Conservation (phyloP, 2,888 invertebrate genomes). For the Xestoiulus laeticollis region DNA sequence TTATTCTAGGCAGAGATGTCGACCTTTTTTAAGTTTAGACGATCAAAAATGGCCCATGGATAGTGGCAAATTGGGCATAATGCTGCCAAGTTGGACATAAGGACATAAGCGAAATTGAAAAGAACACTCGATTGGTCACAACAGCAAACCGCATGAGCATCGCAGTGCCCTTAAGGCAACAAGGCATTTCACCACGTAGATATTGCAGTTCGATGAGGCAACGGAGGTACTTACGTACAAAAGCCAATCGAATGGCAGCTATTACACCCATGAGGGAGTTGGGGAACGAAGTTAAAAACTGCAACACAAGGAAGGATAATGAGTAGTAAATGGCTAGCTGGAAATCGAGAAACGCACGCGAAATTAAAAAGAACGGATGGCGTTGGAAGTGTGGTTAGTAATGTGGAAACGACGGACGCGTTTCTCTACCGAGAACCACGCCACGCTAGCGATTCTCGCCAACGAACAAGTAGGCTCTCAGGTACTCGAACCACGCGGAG, state of each 20-base stretch:
- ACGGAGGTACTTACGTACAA: slow-evolving; percentile 24
- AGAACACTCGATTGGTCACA: neutral
- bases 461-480: slow-evolving; percentile 39
- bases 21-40: neutral
- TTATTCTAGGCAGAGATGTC: neutral
- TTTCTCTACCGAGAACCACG: neutral
- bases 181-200: slow-evolving; percentile 27
- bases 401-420: slow-evolving; percentile 5
- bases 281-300: neutral
- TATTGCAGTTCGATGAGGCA: slow-evolving; percentile 32
- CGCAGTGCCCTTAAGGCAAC: slow-evolving; percentile 35
- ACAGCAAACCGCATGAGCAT: slow-evolving; percentile 7
- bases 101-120: neutral
- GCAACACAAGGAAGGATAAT: slow-evolving; percentile 10
- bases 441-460: neutral
- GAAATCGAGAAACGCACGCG: slow-evolving; percentile 27
- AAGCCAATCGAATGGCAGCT: slow-evolving; percentile 4
- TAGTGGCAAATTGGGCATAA: neutral
- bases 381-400: slow-evolving; percentile 32
- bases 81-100: neutral
- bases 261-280: neutral
- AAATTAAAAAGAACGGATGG: slow-evolving; percentile 38
- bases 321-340: slow-evolving; percentile 6
- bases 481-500: slow-evolving; percentile 23
- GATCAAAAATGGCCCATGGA: neutral